Conservation (phyloP, 2,888 invertebrate genomes). For the Metopia argyrocephala region DNA sequence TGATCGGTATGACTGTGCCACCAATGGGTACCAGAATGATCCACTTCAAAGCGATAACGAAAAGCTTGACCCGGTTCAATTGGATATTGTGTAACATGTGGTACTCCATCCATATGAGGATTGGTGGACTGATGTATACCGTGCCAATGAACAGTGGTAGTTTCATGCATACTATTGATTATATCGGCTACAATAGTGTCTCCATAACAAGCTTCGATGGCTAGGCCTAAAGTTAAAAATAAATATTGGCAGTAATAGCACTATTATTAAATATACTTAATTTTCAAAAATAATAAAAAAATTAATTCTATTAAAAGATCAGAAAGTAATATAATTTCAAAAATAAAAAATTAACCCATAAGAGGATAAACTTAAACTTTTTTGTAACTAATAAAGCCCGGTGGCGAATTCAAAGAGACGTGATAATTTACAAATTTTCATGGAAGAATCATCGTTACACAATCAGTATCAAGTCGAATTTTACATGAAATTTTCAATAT, state of each 20-base stretch:
- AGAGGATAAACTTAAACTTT: too few species aligned
- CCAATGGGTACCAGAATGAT: constrained; percentile 74
- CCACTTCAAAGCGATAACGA: constrained; percentile 73
- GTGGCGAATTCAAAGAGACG: too few species aligned
- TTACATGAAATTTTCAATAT: too few species aligned
- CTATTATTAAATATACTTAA: too few species aligned
- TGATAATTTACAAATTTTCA: too few species aligned
- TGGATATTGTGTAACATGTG: constrained; percentile 75
- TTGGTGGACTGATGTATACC: constrained; percentile 73
- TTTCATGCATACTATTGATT: constrained; percentile 73
- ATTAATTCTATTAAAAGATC: background rate
- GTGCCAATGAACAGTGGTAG: constrained; percentile 75
- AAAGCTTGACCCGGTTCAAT: constrained; percentile 75
- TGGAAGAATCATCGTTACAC: too few species aligned
- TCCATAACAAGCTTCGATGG: constrained; percentile 74
- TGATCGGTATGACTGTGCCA: constrained; percentile 75
- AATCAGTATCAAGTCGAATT: too few species aligned
- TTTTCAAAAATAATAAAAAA: too few species aligned
- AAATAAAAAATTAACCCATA: too few species aligned
- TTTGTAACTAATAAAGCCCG: too few species aligned
- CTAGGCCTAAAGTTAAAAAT: constrained; percentile 34
- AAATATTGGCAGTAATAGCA: too few species aligned
- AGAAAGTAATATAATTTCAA: background rate
- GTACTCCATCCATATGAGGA: constrained; percentile 76
- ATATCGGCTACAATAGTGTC: constrained; percentile 75